Conservation (phyloP, 2,888 invertebrate genomes). For the Erebia epiphron region DNA sequence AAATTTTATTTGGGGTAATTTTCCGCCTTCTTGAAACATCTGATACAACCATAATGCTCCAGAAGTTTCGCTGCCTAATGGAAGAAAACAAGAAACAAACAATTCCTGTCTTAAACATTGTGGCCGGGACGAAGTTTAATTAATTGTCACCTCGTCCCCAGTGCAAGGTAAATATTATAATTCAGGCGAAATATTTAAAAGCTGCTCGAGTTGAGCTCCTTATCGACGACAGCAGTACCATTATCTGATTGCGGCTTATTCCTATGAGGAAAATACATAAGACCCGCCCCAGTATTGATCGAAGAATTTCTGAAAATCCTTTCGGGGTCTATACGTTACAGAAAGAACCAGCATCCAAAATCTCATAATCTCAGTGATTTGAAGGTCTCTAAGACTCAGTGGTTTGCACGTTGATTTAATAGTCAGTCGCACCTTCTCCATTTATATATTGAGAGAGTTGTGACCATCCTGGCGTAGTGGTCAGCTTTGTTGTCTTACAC, state of each 20-base stretch:
- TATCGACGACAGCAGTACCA: constrained; percentile 53
- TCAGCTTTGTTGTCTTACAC: too few species aligned
- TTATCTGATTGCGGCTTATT: constrained; percentile 54
- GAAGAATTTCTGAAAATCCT: too few species aligned
- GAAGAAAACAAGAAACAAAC: constrained; percentile 16
- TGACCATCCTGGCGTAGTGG: too few species aligned
- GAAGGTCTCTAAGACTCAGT: too few species aligned
- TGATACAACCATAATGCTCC: constrained; percentile 2
- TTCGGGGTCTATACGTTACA: too few species aligned
- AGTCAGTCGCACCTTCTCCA: too few species aligned
- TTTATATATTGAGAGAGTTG: too few species aligned
- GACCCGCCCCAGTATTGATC: neutral
- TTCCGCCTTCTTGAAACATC: constrained; percentile 4
- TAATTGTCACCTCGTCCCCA: constrained; percentile 30
- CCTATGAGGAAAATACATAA: constrained; percentile 7
- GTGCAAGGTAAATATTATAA: constrained; percentile 37
- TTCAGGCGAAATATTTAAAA: constrained; percentile 50
- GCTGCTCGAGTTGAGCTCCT: constrained; percentile 48
- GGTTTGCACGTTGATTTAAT: too few species aligned
- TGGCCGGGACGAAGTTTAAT: constrained; percentile 28
- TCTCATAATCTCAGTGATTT: too few species aligned
- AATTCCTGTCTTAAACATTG: constrained; percentile 11
- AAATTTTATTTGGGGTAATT: neutral
- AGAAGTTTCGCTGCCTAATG: constrained; percentile 5
- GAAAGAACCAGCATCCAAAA: too few species aligned